Base-by-base conservation (phyloP, 2,888 invertebrate genomes). In the Carcina quercana region DNA sequence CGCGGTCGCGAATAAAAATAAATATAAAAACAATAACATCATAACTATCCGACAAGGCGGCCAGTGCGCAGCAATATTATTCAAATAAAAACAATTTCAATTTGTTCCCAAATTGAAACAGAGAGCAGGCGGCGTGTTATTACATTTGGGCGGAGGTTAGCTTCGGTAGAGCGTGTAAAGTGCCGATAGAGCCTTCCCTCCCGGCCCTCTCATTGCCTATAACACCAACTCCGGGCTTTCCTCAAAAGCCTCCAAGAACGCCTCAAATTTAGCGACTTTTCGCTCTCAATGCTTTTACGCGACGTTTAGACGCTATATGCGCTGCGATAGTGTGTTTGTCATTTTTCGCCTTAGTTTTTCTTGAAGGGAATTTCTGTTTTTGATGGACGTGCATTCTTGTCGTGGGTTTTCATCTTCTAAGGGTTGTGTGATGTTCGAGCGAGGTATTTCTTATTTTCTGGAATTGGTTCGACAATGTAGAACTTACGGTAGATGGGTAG, bases 81-180 rank as follows among this genome's bases (percentile, higher is more conserved):
- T 85, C 82, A 84, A 84, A 84, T 82, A 84, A 82, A 80, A 78
- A 80, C 85, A 75, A 83, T 85, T 84, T 82, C 85, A 84, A 85
- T 85, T 85, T 85, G 84, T 74, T 72, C 63, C 71, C 70, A 85
- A 85, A 85, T 85, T 84, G 85, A 85, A 84, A 82, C 78, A 78
- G 83, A 78, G 79, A 75, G 67, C 78, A 67, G 74, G 67, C 73
- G 71, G 68, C 71, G 61, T 68, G 76, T 76, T 83, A 83, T 84
- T 83, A 76, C 79, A 64, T 74, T 72, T 72, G 79, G 76, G 82
- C 71, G 76, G 72, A 79, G 78, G 80, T 82, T 80, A 78, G 73
- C 68, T 59, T 57, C 75, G 74, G 70, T 64, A 78, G 75, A 79
- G 78, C 80, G 82, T 83, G 83, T 76, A 76, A 82, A 82, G 70